phyloP scores from a whole-genome alignment of 2,113 vertebrate genomes.

The Dendropsophus ebraccatus region DNA sequence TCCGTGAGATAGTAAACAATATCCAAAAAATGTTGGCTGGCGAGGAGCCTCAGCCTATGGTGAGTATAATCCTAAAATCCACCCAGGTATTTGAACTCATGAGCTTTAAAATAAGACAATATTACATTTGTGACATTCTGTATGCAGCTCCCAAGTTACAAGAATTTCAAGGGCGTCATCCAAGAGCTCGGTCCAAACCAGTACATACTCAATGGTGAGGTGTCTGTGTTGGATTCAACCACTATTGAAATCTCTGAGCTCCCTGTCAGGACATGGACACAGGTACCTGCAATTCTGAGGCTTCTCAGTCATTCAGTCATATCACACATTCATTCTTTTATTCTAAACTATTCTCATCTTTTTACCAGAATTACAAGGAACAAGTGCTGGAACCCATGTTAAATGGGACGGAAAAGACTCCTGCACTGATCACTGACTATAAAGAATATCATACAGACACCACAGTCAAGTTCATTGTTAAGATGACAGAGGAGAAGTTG shows the following conservation, averaged over 20 bases:
- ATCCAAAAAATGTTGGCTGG: slow-evolving; percentile 87
- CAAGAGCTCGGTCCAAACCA: slow-evolving; percentile 87
- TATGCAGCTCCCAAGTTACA: slow-evolving; percentile 89
- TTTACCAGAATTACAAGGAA: slow-evolving; percentile 87
- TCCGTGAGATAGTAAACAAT: slow-evolving; percentile 89
- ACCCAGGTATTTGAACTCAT: neutral
- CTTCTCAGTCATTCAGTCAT: neutral
- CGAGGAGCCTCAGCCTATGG: slow-evolving; percentile 89
- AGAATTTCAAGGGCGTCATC: slow-evolving; percentile 92
- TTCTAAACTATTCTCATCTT: neutral
- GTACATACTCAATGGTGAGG: slow-evolving; percentile 87
- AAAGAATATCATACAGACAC: slow-evolving; percentile 96
- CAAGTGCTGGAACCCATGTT: slow-evolving; percentile 94
- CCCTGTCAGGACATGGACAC: slow-evolving; percentile 93
- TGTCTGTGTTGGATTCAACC: slow-evolving; percentile 89
- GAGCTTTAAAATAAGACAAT: neutral
- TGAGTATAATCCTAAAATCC: slow-evolving; percentile 64
- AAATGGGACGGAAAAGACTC: slow-evolving; percentile 91
- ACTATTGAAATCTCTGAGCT: slow-evolving; percentile 98
- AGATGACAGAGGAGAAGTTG: slow-evolving; percentile 88
- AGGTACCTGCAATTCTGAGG: slow-evolving; percentile 72
- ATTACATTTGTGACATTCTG: no score
- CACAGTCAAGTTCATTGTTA: slow-evolving; percentile 91
- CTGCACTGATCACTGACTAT: slow-evolving; percentile 91
- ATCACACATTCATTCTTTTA: neutral